These are phyloP conservation scores for Cheilinus undulatus DNA, from an alignment of 2,113 vertebrate genomes.

Conservation along the genomic window DNA sequence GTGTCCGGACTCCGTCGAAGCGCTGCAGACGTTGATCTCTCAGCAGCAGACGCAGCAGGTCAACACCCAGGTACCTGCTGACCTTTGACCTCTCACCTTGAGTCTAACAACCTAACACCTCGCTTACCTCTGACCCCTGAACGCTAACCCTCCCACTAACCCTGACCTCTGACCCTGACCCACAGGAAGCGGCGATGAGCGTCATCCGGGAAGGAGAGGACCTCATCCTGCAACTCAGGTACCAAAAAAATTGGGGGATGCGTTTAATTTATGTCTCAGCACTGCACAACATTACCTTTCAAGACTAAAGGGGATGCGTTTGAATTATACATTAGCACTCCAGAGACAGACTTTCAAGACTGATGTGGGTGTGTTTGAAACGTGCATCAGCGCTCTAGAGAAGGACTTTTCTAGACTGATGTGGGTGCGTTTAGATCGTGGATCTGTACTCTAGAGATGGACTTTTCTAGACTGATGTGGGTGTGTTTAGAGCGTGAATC, in stretches of 20 bases:
- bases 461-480: too few relatives aligned
- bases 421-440: too few relatives aligned
- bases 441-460: too few relatives aligned
- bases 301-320: too few relatives aligned
- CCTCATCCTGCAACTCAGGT: constrained; percentile 82
- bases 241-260: constrained; percentile 19
- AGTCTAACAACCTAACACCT: constrained; percentile 49
- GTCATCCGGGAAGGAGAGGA: constrained; percentile 82
- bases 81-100: constrained; percentile 19
- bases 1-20: constrained; percentile 71
- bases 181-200: constrained; percentile 79
- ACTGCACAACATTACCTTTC: too few relatives aligned
- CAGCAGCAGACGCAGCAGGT: constrained; percentile 80
- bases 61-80: constrained; percentile 75
- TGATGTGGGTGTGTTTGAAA: too few relatives aligned
- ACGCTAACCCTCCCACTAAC: constrained; percentile 63
- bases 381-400: too few relatives aligned
- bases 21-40: constrained; percentile 74
- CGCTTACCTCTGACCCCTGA: constrained; percentile 28
- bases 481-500: too few relatives aligned
- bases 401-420: too few relatives aligned
- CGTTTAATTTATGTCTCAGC: constrained; percentile 12
- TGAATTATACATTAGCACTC: too few relatives aligned
- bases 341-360: too few relatives aligned
- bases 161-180: constrained; percentile 67